Evolutionary conservation across 2,888 invertebrate species (phyloP).

Genomic region (Eudemis profundana): DNA sequence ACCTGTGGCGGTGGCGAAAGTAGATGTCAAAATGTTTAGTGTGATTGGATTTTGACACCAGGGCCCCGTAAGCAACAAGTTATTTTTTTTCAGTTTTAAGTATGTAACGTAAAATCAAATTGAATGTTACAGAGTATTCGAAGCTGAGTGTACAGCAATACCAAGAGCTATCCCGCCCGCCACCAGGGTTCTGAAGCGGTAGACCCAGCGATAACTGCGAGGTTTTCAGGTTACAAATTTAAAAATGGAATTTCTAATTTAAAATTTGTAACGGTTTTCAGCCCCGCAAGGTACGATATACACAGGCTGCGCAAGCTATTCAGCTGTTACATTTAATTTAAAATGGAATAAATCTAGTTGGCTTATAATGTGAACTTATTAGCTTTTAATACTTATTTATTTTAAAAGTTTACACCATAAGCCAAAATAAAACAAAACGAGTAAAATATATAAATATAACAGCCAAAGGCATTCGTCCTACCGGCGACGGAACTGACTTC

Average conservation of each 20-base stretch:
- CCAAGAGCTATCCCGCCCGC: slow-evolving; percentile 66
- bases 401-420: not conserved
- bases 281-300: slow-evolving; percentile 81
- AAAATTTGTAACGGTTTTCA: slow-evolving; percentile 63
- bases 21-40: no score
- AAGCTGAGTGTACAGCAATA: no score
- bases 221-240: slow-evolving; percentile 59
- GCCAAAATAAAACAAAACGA: not conserved
- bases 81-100: no score
- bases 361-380: slow-evolving; percentile 2
- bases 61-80: no score
- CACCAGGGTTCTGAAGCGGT: slow-evolving; percentile 76
- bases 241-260: slow-evolving; percentile 12
- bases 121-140: no score
- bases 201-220: slow-evolving; percentile 72
- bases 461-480: slow-evolving; percentile 60
- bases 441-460: slow-evolving; percentile 62
- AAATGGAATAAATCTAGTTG: not conserved
- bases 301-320: slow-evolving; percentile 83
- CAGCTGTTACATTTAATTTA: slow-evolving; percentile 73
- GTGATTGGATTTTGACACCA: no score
- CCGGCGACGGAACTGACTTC: not conserved
- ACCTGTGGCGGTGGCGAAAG: no score
- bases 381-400: not conserved
- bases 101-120: no score